Base-by-base conservation (phyloP, 1,140 invertebrate genomes). In the Apis laboriosa region DNA sequence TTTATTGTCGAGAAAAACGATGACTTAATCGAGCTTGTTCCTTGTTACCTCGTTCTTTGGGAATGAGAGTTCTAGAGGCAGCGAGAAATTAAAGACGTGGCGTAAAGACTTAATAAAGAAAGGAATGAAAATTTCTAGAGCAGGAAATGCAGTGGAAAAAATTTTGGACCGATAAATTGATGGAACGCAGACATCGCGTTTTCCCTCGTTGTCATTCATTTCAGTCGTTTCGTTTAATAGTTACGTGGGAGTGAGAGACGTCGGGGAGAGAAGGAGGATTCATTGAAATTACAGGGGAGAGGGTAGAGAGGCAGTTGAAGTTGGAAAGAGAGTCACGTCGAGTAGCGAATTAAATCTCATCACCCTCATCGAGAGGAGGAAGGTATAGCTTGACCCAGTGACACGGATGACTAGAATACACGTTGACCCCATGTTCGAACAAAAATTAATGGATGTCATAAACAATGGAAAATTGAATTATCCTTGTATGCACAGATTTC, bases 261-360 rank as follows among this genome's bases (percentile, higher is more conserved):
- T 34, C 21, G 19, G n/a, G 15, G 67, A 19, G 77, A 60, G 53
- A 67, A 60, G 53, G 58, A 19, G 53, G 43, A 51, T 61, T 76
- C 67, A 72, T 74, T 72, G 71, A 81, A 84, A 76, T 80, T 80
- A 68, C 70, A 43, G 28, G 56, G 34, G 34, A 58, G 28, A 34
- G 72, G 43, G 43, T 19, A 24, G 15, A 21, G n/a, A 34, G 72
- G 21, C 34, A 49, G 34, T 43, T 43, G n/a, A 24, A 71, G 68
- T 9, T 66, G 70, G 24, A 72, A 58, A 74, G 55, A 34, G 55
- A 64, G 66, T 66, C 66, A 43, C 66, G 58, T 49, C 9, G 77
- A 34, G 67, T 55, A 64, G 73, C 58, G 58, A 83, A 77, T 83
- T 78, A 77, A 83, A 78, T 83, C 67, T 70, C 71, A 28, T 82